Evolutionary conservation across 2,113 vertebrate species (phyloP), one percentile per base, ranked within the genome.

Genomic region (Alces alces): DNA sequence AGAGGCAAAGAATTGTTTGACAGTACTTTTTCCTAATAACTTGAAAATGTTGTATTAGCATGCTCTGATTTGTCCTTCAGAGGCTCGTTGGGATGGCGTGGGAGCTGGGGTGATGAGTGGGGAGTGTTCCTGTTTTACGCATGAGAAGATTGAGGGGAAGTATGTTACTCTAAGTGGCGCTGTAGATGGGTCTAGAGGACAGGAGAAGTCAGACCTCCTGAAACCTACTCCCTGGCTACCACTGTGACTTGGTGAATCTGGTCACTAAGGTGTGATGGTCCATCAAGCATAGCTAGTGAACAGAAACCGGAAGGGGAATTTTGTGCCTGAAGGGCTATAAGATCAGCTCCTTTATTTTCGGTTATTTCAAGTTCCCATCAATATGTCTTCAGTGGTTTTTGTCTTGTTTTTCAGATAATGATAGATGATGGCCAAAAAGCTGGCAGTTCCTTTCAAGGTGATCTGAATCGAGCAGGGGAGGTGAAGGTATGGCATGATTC

Each of bases 401-500:
- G 6, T 36, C 21, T 83, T 96, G 15, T 97, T 86, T 97, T 0
- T 94, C 96, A 99, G 99, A 89, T 97, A 83, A 55, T 52, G 58
- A 64, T 98, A 52, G 98, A 90, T 76, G 97, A 98, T 96, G 98
- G 97, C 60, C 97, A 97, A 57, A 98, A 73, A 96, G 97, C 95
- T 96, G 97, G 96, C 95, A 97, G 83, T 92, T 98, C 58, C 97
- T 89, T 96, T 93, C 91, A 94, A 98, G 97, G 97, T 95, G 90
- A 97, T 96, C 85, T 97, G 92, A 83, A 43, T 92, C 47, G 95
- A 66, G 97, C 96, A 85, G 97, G 97, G 97, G 97, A 88, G 97
- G 86, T 97, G 25, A 98, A 99, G 98, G 98, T 98, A 97, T 97
- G 94, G 6, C 83, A 86, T 93, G 45, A 30, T 94, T 97, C 92